Base-by-base conservation (phyloP, 2,888 invertebrate genomes). In the Lepidocyrtoides sp. region DNA sequence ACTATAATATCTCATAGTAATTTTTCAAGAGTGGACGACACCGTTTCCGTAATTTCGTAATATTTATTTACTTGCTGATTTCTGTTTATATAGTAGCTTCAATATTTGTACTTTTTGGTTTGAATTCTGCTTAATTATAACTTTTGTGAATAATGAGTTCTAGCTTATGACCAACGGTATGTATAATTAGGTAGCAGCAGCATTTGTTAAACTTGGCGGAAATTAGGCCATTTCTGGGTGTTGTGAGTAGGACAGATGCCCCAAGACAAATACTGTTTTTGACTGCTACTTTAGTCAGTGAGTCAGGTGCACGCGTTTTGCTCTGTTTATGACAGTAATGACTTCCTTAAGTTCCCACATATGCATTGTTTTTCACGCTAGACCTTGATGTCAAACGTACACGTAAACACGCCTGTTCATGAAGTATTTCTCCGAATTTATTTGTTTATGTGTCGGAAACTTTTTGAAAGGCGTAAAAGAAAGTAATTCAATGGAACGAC, bases 61-160 rank as follows among this genome's bases (percentile, higher is more conserved):
- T 60, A 60, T 60, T 60, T 60, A 60, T n/a, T n/a, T n/a, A n/a
- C n/a, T n/a, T n/a, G n/a, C 60, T 60, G 60, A 60, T 60, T 60
- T 60, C 26, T 20, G 5, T 60, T 26, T 12, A 26, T 60, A 8
- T 26, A 26, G 20, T n/a, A n/a, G n/a, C 60, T 10, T 60, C 23
- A 60, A 60, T 60, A 60, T 26, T 60, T 60, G 60, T 26, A 23
- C 0, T 29, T 63, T 29, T 63, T 63, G 26, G 63, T 63, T 63
- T 63, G 14, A 10, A 26, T 17, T 29, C 26, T 12, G 2, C 29
- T 26, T 63, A 63, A 63, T 63, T 63, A 63, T 29, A 63, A 14
- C 29, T 8, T 10, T 7, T 23, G n/a, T 63, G 63, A 63, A 14
- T 63, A 63, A 63, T 63, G 63, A 48, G 3, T 48, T 14, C 12